A percentile compares a stretch with the other conserved stretches of the same genome.
Conservation (phyloP, 1,140 invertebrate genomes). For the Zaprionus davidi region DNA sequence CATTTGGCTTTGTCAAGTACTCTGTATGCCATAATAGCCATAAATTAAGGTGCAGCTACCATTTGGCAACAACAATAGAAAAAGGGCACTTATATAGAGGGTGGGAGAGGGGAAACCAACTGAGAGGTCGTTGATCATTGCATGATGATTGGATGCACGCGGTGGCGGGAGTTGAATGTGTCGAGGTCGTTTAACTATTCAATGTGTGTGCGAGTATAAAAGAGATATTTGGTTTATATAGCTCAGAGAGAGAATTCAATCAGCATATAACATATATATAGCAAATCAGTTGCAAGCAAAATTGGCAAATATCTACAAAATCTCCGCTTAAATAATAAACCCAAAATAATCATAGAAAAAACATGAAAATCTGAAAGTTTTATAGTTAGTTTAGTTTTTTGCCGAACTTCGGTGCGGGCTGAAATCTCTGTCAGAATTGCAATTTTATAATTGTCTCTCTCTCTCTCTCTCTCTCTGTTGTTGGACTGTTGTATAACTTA, state of each 20-base stretch:
- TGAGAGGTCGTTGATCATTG: slow-evolving; percentile 45
- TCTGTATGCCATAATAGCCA: slow-evolving; percentile 71
- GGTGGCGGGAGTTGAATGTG: slow-evolving; percentile 7
- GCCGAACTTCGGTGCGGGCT: background rate
- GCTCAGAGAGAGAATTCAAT: background rate
- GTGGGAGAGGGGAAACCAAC: background rate
- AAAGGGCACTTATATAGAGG: slow-evolving; percentile 26
- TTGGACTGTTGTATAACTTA: slow-evolving; percentile 65
- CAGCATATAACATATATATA: background rate
- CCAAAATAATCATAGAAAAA: slow-evolving; percentile 14
- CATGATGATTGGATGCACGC: slow-evolving; percentile 56
- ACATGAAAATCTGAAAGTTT: background rate
- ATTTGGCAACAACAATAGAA: slow-evolving; percentile 72
- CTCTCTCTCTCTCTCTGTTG: background rate
- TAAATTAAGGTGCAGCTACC: slow-evolving; percentile 74
- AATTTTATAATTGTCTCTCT: background rate
- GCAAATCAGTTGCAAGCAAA: background rate
- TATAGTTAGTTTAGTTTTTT: background rate
- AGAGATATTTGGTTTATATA: background rate
- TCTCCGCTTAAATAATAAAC: background rate
- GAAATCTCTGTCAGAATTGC: background rate
- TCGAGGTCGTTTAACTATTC: slow-evolving; percentile 24
- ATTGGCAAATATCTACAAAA: background rate
- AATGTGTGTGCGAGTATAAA: slow-evolving; percentile 3
- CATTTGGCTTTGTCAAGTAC: slow-evolving; percentile 50